Conservation (phyloP, 2,888 invertebrate species). For the Caenorhabditis japonica region DNA sequence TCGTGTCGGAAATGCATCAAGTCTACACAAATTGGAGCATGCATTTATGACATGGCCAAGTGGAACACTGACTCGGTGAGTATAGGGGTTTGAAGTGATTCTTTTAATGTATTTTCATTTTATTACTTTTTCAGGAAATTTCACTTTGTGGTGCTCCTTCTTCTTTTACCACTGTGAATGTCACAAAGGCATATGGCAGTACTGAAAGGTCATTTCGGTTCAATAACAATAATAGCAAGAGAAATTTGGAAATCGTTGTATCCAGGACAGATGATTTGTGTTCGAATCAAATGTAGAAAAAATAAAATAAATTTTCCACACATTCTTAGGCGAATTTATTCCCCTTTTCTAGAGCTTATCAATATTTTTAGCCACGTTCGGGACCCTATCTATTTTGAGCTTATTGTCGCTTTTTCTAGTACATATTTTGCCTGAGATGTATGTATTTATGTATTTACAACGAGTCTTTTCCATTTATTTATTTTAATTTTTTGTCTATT, state of each 20-base stretch:
- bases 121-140: conserved; percentile 53
- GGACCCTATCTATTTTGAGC: too few relatives aligned
- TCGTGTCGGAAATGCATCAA: conserved; percentile 51
- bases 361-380: too few relatives aligned
- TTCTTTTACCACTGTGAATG: conserved; percentile 64
- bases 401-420: too few relatives aligned
- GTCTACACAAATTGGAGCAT: conserved; percentile 55
- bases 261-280: conserved; percentile 47
- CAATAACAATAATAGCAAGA: conserved; percentile 5
- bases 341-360: too few relatives aligned
- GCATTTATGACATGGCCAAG: conserved; percentile 55
- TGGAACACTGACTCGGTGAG: conserved; percentile 62
- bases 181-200: conserved; percentile 62
- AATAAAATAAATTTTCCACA: not conserved
- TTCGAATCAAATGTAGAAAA: conserved; percentile 25
- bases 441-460: not conserved
- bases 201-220: conserved; percentile 47
- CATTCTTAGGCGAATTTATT: not conserved
- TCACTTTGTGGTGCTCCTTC: conserved; percentile 61
- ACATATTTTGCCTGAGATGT: too few relatives aligned
- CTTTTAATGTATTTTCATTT: not conserved
- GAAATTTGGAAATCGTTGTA: conserved; percentile 32
- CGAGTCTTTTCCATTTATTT: not conserved
- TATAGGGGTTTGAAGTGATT: too few relatives aligned
- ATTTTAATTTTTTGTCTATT: conserved; percentile 6